Percentiles rank a stretch among this genome's conserved stretches.
phyloP scores from a whole-genome alignment of 2,888 invertebrate species.

The Drosophila bunnanda region DNA sequence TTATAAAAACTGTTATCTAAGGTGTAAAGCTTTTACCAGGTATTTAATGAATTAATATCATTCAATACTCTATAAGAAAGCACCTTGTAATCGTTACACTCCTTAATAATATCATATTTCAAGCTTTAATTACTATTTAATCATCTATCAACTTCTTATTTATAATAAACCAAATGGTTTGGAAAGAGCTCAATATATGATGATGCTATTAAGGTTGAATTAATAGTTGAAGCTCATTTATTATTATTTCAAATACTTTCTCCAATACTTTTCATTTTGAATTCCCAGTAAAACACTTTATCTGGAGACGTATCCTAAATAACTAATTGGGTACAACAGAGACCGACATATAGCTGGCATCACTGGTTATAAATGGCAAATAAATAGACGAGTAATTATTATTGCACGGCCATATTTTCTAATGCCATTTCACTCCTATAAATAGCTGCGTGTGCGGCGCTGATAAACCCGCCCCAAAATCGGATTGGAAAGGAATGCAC shows the following conservation, averaged over 20 bases:
- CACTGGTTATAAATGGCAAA: slow-evolving; percentile 30
- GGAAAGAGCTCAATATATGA: not conserved
- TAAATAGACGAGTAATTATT: slow-evolving; percentile 72
- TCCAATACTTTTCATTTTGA: not conserved
- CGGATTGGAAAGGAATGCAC: slow-evolving; percentile 30
- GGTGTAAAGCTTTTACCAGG: not conserved
- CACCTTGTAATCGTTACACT: not conserved
- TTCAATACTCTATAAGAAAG: too few relatives aligned
- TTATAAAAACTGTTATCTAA: not conserved
- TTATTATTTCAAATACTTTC: not conserved
- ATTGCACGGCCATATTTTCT: slow-evolving; percentile 61
- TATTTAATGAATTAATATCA: too few relatives aligned
- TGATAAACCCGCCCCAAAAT: slow-evolving; percentile 42
- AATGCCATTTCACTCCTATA: slow-evolving; percentile 56
- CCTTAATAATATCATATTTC: not conserved
- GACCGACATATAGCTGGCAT: slow-evolving; percentile 9
- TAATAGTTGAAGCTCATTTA: not conserved
- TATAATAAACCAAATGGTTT: not conserved
- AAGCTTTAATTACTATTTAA: not conserved
- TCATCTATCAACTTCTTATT: not conserved
- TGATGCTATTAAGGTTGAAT: not conserved
- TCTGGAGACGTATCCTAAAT: not conserved
- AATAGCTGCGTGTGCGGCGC: slow-evolving; percentile 51
- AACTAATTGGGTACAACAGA: slow-evolving; percentile 25
- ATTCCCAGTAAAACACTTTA: too few relatives aligned